These are phyloP conservation scores for Eurystomus gularis DNA, from an alignment of 2,113 vertebrate genomes.

Conservation along the genomic window DNA sequence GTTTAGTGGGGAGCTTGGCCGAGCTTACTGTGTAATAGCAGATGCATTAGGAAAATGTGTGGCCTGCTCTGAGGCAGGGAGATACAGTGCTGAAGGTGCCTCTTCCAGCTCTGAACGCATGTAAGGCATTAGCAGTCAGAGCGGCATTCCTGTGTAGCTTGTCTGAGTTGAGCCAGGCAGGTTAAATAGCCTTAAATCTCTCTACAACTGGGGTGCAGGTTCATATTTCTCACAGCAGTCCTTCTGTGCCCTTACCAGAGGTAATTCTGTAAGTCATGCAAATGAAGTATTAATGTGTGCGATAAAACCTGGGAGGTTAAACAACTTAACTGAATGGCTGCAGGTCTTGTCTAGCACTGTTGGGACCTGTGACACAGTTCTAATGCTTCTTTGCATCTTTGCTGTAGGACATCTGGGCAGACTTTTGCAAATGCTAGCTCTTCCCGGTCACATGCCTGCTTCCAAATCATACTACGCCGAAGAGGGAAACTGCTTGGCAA, in stretches of 20 bases:
- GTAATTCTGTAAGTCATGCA: background rate
- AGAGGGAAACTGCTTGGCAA: constrained; percentile 85
- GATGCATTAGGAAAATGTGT: background rate
- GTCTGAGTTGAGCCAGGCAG: background rate
- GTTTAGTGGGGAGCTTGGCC: background rate
- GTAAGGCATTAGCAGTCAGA: background rate
- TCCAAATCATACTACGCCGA: constrained; percentile 88
- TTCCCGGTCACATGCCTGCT: constrained; percentile 93
- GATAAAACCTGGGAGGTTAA: background rate
- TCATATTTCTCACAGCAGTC: background rate
- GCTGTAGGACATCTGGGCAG: constrained; percentile 90
- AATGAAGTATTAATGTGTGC: background rate
- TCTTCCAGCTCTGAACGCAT: background rate
- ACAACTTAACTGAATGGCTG: background rate
- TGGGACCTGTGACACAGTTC: background rate
- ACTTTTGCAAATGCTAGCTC: constrained; percentile 94
- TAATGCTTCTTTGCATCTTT: background rate
- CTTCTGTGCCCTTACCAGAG: background rate
- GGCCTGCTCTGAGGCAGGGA: background rate
- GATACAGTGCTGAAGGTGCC: background rate
- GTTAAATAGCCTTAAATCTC: background rate
- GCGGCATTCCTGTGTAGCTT: background rate
- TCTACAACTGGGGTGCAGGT: background rate
- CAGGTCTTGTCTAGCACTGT: background rate
- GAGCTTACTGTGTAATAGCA: background rate